Conservation (phyloP, 2,888 invertebrate genomes). For the Yponomeuta plumbellus region DNA sequence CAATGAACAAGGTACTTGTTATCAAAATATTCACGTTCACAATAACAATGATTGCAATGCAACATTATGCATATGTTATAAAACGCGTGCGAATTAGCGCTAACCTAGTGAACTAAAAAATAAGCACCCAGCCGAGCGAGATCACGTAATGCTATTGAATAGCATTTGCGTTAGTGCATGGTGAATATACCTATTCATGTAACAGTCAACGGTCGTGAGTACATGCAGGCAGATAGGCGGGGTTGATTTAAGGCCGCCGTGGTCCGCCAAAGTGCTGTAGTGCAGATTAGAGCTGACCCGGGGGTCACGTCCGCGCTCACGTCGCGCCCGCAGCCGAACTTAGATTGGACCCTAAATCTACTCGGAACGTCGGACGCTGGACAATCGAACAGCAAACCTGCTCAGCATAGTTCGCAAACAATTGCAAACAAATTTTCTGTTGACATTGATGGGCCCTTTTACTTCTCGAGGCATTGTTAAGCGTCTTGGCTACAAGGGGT, state of each 20-base stretch:
- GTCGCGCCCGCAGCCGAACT: constrained; percentile 32
- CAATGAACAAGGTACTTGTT: neutral
- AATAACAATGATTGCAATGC: neutral
- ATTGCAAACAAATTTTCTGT: neutral
- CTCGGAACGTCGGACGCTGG: constrained; percentile 25
- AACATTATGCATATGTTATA: constrained; percentile 2
- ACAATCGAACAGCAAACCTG: neutral
- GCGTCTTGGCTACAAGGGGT: neutral
- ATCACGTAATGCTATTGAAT: constrained; percentile 1
- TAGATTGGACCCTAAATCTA: constrained; percentile 32
- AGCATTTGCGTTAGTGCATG: neutral
- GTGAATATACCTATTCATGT: neutral
- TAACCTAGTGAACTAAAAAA: constrained; percentile 5
- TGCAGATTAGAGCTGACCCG: constrained; percentile 37
- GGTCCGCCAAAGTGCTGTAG: constrained; percentile 36
- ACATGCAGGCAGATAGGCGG: neutral
- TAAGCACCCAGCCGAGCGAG: neutral
- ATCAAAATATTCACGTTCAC: neutral
- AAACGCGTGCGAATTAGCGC: neutral
- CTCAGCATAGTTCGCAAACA: neutral
- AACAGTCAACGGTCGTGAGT: constrained; percentile 1
- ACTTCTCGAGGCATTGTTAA: constrained; percentile 20
- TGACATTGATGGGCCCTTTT: neutral
- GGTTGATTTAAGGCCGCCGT: constrained; percentile 31
- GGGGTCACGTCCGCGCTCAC: constrained; percentile 35